Percentiles rank a stretch among this genome's conserved stretches.
Evolutionary conservation across 2,888 invertebrate genomes (phyloP).

Genomic region (Nemapogon koenigi): DNA sequence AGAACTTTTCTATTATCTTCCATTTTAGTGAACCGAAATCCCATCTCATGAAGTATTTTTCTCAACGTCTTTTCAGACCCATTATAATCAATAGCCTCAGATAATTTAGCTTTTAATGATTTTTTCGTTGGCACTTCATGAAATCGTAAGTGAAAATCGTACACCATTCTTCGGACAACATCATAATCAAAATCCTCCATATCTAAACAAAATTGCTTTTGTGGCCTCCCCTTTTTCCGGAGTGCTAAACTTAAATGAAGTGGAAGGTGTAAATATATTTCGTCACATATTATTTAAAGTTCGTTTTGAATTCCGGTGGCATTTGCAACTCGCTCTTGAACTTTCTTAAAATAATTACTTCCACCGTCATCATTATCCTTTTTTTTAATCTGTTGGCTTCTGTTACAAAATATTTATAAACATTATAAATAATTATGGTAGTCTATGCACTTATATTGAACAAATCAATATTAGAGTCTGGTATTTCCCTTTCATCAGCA

Average conservation of each 20-base stretch:
- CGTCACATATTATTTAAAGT: slow-evolving; percentile 7
- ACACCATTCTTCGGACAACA: slow-evolving; percentile 11
- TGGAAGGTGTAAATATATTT: slow-evolving; percentile 1
- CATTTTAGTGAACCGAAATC: slow-evolving; percentile 5
- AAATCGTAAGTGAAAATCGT: slow-evolving; percentile 8
- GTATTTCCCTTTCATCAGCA: too few species aligned
- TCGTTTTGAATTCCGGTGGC: slow-evolving; percentile 7
- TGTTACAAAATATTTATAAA: slow-evolving; percentile 1
- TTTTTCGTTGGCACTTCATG: slow-evolving; percentile 10
- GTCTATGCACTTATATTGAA: too few species aligned
- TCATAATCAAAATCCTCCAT: slow-evolving; percentile 9
- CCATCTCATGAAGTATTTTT: slow-evolving; percentile 11
- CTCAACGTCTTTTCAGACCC: slow-evolving; percentile 11
- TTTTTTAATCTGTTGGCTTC: slow-evolving; percentile 6
- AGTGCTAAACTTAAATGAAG: neutral
- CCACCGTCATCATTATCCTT: slow-evolving; percentile 1
- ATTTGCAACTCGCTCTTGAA: slow-evolving; percentile 12
- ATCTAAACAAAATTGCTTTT: slow-evolving; percentile 7
- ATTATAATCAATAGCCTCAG: slow-evolving; percentile 6
- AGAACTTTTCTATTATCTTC: slow-evolving; percentile 6
- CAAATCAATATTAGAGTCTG: too few species aligned
- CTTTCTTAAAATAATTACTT: slow-evolving; percentile 10
- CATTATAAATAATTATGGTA: slow-evolving; percentile 3
- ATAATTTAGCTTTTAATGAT: slow-evolving; percentile 11
- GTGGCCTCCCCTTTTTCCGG: neutral